Conservation (phyloP, 2,888 invertebrate species). For the Metalampra italica region DNA sequence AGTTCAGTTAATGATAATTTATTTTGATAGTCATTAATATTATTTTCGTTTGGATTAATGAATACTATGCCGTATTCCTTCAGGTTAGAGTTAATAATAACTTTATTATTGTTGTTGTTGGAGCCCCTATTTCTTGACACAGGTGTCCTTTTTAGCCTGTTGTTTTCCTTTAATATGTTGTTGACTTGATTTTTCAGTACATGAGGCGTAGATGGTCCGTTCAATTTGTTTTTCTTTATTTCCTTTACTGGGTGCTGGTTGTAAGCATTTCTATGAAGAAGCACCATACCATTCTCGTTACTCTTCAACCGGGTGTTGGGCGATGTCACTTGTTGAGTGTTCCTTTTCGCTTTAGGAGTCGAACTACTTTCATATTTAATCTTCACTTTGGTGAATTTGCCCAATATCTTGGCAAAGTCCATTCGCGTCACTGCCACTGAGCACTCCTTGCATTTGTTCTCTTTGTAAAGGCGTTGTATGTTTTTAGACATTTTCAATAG, state of each 20-base stretch:
- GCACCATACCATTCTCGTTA: constrained; percentile 72
- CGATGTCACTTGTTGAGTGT: constrained; percentile 23
- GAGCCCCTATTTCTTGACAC: constrained; percentile 37
- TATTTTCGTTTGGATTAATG: constrained; percentile 40
- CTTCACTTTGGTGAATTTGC: constrained; percentile 72
- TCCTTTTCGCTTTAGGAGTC: constrained; percentile 42
- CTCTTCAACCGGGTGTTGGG: constrained; percentile 53
- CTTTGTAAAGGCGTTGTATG: constrained; percentile 59
- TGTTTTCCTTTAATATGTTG: constrained; percentile 63
- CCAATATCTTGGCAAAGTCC: constrained; percentile 73
- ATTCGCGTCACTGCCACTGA: constrained; percentile 65
- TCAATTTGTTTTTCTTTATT: constrained; percentile 10
- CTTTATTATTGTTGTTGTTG: constrained; percentile 25
- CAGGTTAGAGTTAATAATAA: constrained; percentile 24
- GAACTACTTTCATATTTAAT: constrained; percentile 65
- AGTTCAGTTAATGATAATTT: constrained; percentile 50
- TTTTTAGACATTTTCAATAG: constrained; percentile 53
- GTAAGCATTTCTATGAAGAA: constrained; percentile 50
- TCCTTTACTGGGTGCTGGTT: constrained; percentile 52
- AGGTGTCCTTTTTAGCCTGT: constrained; percentile 45
- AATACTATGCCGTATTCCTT: constrained; percentile 65
- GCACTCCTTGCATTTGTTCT: constrained; percentile 67
- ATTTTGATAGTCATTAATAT: constrained; percentile 36
- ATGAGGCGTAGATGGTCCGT: constrained; percentile 9
- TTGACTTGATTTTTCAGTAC: constrained; percentile 16